Conservation (phyloP, 2,113 vertebrate species). For the Eulacestoma nigropectus region DNA sequence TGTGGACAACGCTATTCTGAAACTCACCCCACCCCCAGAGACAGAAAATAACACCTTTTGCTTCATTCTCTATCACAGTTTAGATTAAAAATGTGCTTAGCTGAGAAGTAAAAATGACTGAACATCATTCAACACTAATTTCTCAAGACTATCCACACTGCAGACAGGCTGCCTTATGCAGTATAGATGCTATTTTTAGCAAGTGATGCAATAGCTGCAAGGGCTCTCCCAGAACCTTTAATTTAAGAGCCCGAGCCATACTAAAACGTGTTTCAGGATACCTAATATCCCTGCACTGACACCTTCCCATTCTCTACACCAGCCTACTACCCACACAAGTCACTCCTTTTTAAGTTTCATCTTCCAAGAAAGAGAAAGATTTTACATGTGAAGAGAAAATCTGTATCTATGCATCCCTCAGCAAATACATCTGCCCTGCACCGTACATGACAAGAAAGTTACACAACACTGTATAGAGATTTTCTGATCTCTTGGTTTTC, state of each 20-base stretch:
- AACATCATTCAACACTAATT: constrained; percentile 31
- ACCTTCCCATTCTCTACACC: background rate
- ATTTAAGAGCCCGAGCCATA: constrained; percentile 3
- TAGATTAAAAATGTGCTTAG: background rate
- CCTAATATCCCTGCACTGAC: background rate
- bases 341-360: background rate
- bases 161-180: constrained; percentile 37
- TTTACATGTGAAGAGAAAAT: background rate
- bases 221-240: constrained; percentile 57
- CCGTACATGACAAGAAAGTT: background rate
- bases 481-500: background rate
- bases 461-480: background rate
- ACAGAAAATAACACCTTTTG: constrained; percentile 15
- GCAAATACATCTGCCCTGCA: background rate
- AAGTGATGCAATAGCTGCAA: constrained; percentile 57
- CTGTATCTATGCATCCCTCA: background rate
- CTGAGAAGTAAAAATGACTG: background rate
- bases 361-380: background rate
- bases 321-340: background rate
- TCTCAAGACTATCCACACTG: constrained; percentile 34
- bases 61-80: constrained; percentile 9
- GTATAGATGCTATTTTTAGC: constrained; percentile 50
- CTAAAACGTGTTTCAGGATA: background rate
- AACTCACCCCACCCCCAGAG: background rate
- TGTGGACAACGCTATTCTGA: constrained; percentile 9